These are phyloP conservation scores for Oxyteleia sp. DNA, from an alignment of 2,888 invertebrate species.

Conservation along the genomic window DNA sequence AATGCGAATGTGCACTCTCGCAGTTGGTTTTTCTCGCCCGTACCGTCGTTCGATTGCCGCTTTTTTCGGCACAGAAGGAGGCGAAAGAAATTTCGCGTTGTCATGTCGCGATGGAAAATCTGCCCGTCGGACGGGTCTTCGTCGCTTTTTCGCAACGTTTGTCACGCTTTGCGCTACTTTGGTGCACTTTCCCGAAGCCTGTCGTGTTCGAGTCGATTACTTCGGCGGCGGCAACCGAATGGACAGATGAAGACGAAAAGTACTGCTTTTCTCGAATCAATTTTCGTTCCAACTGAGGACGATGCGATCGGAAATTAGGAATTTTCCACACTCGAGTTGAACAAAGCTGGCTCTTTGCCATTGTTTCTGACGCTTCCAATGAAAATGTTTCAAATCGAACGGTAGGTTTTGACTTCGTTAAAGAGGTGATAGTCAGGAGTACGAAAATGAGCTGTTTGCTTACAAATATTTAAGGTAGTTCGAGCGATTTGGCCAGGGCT, in stretches of 20 bases:
- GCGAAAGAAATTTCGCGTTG: slow-evolving; percentile 57
- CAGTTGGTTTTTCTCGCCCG: slow-evolving; percentile 36
- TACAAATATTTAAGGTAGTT: too few species aligned
- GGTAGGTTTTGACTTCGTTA: neutral
- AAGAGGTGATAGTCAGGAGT: neutral
- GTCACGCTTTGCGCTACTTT: slow-evolving; percentile 50
- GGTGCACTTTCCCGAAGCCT: slow-evolving; percentile 39
- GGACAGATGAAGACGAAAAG: slow-evolving; percentile 55
- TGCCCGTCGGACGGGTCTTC: slow-evolving; percentile 37
- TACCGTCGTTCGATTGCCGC: slow-evolving; percentile 9
- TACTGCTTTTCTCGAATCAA: slow-evolving; percentile 54
- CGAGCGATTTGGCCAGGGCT: too few species aligned
- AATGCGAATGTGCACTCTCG: slow-evolving; percentile 58
- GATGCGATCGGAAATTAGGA: slow-evolving; percentile 45
- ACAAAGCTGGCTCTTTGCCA: slow-evolving; percentile 1
- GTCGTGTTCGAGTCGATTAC: slow-evolving; percentile 62
- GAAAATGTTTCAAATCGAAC: neutral
- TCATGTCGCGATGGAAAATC: slow-evolving; percentile 58
- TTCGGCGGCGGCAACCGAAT: slow-evolving; percentile 15
- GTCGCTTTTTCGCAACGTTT: slow-evolving; percentile 61
- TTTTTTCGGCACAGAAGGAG: slow-evolving; percentile 10
- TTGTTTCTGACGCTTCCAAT: slow-evolving; percentile 12
- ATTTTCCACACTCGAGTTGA: slow-evolving; percentile 32
- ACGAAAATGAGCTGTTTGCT: neutral
- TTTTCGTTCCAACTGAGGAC: slow-evolving; percentile 23